Evolutionary conservation across 1,140 invertebrate species (phyloP), one percentile per base, ranked within the genome.

Genomic region (Anadara kagoshimensis): DNA sequence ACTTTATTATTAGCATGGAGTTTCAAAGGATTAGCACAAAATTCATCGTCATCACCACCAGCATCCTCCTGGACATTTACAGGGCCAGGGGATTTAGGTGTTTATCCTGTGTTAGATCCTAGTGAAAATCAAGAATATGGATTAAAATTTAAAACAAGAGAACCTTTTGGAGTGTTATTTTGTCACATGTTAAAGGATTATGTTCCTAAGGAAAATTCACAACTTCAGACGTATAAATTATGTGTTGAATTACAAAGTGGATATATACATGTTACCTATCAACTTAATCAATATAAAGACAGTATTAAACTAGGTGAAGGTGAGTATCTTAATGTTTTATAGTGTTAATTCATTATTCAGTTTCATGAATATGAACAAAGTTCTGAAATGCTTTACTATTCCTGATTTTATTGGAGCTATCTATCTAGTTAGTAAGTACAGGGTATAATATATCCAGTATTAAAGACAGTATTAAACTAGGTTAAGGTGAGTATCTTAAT

Each of bases 121-220:
- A 49, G 53, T 64, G 51, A 69, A 49, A 64, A 75, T 49, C 73
- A 57, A 20, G 45, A 69, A 43, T 56, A 68, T 8, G 54, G 26
- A 41, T 65, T 75, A 22, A 69, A 36, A 20, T 75, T 75, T 65
- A 68, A 61, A 44, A 75, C 73, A 1, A 64, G 47, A 29, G 29
- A 63, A 18, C 66, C 66, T 22, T 29, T 57, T 69, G 73, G 66
- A 58, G 12, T 47, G 36, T 26, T 75, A 20, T 75, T 75, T 45
- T 75, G 73, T 69, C 73, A 75, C 26, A 57, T 69, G 22, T 26
- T 69, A 45, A 69, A 75, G 53, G 44, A 64, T 16, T 69, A 56
- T 58, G 64, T 64, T 47, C 41, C 49, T 51, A 43, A 24, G 20
- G 16, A 64, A 16, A 45, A 63, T 44, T 61, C 45, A 43, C 18